A percentile compares a stretch with the other conserved stretches of the same genome.
Evolutionary conservation across 2,797 vertebrate genomes (phyloP).

Genomic region (Anguilla obscura): DNA sequence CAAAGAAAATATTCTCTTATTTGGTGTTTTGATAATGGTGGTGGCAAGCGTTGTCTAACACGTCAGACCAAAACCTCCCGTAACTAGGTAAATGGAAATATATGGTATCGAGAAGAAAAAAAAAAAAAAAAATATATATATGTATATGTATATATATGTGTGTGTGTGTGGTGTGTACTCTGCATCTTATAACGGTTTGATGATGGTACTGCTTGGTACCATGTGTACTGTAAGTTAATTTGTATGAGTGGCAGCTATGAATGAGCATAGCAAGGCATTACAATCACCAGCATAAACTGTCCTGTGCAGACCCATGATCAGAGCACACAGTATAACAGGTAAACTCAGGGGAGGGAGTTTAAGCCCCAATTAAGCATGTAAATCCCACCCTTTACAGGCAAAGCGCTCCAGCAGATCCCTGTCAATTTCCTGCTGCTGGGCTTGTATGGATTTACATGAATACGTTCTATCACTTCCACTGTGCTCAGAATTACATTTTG

Average conservation of each 20-base stretch:
- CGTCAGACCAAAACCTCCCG: too few species aligned
- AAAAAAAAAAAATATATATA: too few species aligned
- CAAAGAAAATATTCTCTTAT: too few species aligned
- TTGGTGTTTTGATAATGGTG: too few species aligned
- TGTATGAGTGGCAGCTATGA: conserved; percentile 72
- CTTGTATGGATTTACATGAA: conserved; percentile 78
- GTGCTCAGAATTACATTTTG: conserved; percentile 63
- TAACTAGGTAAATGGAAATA: too few species aligned
- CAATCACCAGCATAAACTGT: conserved; percentile 65
- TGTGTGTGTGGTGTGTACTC: too few species aligned
- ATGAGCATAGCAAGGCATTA: conserved; percentile 72
- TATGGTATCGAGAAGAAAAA: too few species aligned
- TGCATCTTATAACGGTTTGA: too few species aligned
- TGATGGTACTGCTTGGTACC: conserved; percentile 36
- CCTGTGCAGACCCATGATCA: conserved; percentile 61
- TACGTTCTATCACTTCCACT: conserved; percentile 72
- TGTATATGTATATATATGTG: neutral
- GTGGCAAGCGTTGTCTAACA: too few species aligned
- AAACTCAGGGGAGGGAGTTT: conserved; percentile 74
- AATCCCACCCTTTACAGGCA: conserved; percentile 84
- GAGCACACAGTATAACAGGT: conserved; percentile 74
- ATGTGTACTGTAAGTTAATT: conserved; percentile 64
- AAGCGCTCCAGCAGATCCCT: conserved; percentile 78
- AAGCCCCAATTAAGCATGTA: conserved; percentile 85
- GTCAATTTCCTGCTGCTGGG: conserved; percentile 78